Evolutionary conservation across 2,888 invertebrate species (phyloP), one percentile per base, ranked within the genome.

Genomic region (Pelosia muscerda): DNA sequence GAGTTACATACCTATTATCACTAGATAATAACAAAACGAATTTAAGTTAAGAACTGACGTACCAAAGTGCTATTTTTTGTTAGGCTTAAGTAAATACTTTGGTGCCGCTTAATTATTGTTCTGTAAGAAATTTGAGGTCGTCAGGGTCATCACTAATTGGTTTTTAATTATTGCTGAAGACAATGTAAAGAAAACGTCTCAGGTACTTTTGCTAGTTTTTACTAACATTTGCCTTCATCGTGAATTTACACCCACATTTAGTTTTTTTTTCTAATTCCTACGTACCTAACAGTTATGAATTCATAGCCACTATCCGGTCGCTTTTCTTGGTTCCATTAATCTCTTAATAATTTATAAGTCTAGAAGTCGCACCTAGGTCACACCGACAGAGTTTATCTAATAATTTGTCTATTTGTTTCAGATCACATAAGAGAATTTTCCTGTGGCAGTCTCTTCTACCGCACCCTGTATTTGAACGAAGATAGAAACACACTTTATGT

Each of bases 341-440:
- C n/a, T 42, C 15, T 19, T 42, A 42, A 42, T 9, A 31, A n/a
- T n/a, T 5, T 6, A 42, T 11, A 42, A 42, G 19, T 42, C 42
- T 42, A 19, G 19, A 42, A 49, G 4, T 55, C 25, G 13, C 54
- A 54, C n/a, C 23, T 54, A 0, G 11, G 11, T 22, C 22, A 54
- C 11, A n/a, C 19, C 4, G 10, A 4, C 11, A 42, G 42, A 61
- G n/a, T 42, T 49, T 58, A 60, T 25, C 59, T 23, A 1, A 53
- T 53, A 56, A 62, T 63, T 66, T 69, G 53, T 56, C 63, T 71
- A 69, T 88, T 87, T 87, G 79, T 83, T 95, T 66, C 95, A 96
- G 96, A 96, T 94, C 96, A 96, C 87, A 95, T 96, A 84, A 90
- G 95, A 81, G 95, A 96, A 80, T 96, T 96, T 88, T 93, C 95